phyloP scores from a whole-genome alignment of 2,113 vertebrate species.

The Syngnathus floridae region DNA sequence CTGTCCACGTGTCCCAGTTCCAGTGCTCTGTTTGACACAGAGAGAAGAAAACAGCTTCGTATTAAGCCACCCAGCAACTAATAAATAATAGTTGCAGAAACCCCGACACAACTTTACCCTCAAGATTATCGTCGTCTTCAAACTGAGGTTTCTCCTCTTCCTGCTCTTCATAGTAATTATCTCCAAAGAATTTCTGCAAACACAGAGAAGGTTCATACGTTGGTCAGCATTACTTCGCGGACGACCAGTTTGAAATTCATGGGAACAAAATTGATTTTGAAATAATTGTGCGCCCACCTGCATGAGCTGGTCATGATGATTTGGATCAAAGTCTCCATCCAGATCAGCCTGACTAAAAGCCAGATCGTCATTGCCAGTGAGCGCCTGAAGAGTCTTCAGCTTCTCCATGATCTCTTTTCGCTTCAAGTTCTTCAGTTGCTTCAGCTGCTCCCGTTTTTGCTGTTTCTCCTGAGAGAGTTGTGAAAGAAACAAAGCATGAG shows the following conservation, averaged over 20 bases:
- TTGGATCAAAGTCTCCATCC: slow-evolving; percentile 78
- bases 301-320: slow-evolving; percentile 81
- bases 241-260: too few species aligned
- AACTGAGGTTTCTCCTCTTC: slow-evolving; percentile 85
- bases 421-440: slow-evolving; percentile 88
- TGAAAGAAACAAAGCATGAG: not conserved
- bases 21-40: slow-evolving; percentile 69
- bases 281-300: slow-evolving; percentile 62
- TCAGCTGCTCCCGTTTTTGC: slow-evolving; percentile 81
- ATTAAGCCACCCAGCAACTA: not conserved
- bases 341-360: slow-evolving; percentile 73
- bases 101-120: slow-evolving; percentile 59
- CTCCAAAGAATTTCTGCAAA: slow-evolving; percentile 76
- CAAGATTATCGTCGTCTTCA: slow-evolving; percentile 74
- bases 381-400: slow-evolving; percentile 74
- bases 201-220: not conserved
- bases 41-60: not conserved
- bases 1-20: slow-evolving; percentile 85
- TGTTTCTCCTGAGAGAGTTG: slow-evolving; percentile 71
- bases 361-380: slow-evolving; percentile 74
- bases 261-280: too few species aligned
- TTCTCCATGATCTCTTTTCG: slow-evolving; percentile 79
- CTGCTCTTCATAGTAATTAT: slow-evolving; percentile 73
- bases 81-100: not conserved
- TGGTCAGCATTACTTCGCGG: too few species aligned